Evolutionary conservation across 2,113 vertebrate genomes (phyloP).

Genomic region (Heterocephalus glaber): DNA sequence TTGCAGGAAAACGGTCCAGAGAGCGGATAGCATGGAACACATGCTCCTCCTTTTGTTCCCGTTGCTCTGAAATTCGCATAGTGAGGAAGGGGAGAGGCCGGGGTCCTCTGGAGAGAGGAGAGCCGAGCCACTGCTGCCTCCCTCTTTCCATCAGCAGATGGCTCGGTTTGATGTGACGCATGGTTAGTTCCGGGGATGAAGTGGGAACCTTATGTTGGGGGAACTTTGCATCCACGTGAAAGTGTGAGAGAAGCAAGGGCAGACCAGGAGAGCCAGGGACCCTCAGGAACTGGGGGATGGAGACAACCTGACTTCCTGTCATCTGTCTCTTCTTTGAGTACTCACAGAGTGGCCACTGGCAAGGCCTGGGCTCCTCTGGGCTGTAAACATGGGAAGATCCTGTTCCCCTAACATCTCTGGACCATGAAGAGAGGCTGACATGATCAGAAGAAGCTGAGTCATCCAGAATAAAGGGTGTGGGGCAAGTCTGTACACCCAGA

Average conservation of each 20-base stretch:
- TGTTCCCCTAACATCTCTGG: background rate
- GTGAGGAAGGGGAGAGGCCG: background rate
- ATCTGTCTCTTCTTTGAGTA: background rate
- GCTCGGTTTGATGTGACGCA: background rate
- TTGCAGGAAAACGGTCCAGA: background rate
- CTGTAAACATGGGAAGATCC: background rate
- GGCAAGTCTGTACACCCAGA: background rate
- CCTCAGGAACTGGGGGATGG: too few relatives aligned
- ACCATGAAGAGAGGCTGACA: background rate
- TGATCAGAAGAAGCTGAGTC: background rate
- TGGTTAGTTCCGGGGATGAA: background rate
- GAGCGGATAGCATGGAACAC: background rate
- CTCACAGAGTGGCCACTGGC: background rate
- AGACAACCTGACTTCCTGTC: background rate
- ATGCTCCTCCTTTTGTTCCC: background rate
- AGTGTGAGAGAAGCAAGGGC: background rate
- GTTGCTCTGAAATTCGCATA: background rate
- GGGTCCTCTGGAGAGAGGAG: background rate
- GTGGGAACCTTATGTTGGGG: background rate
- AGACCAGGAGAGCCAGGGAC: background rate
- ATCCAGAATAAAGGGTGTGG: background rate
- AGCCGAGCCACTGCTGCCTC: rapidly evolving
- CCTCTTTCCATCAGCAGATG: background rate
- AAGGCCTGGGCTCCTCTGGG: background rate
- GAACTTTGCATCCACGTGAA: background rate